These are phyloP conservation scores for Tapera naevia DNA, from an alignment of 2,797 vertebrate species.

Conservation along the genomic window DNA sequence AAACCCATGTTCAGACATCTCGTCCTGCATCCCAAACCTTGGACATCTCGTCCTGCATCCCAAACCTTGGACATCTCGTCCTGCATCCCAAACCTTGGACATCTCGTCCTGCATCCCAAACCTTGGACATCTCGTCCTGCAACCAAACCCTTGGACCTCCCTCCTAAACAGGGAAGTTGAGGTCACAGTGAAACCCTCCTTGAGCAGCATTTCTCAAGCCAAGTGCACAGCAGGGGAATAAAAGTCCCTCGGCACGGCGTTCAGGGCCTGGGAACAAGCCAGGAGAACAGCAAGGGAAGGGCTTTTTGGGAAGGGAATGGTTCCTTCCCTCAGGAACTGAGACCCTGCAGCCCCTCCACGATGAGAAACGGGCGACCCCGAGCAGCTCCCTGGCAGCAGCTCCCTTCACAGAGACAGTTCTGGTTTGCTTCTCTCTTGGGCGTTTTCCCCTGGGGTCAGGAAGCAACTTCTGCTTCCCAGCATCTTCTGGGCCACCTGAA, in stretches of 20 bases:
- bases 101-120: no score
- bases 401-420: background rate
- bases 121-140: no score
- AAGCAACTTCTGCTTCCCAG: background rate
- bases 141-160: no score
- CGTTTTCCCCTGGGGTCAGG: background rate
- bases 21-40: no score
- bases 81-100: no score
- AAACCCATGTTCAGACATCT: background rate
- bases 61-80: fast-evolving
- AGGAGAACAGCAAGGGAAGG: background rate
- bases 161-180: fast-evolving
- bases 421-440: no score
- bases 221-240: background rate
- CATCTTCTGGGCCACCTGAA: background rate
- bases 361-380: fast-evolving
- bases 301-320: background rate
- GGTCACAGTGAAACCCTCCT: background rate
- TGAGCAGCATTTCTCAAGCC: fast-evolving
- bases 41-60: no score
- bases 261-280: fast-evolving
- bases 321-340: background rate
- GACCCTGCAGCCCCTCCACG: background rate
- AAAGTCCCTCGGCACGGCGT: fast-evolving
- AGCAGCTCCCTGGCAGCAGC: background rate